Conservation (phyloP, 2,888 invertebrate species). For the Camptogramma bilineatum region DNA sequence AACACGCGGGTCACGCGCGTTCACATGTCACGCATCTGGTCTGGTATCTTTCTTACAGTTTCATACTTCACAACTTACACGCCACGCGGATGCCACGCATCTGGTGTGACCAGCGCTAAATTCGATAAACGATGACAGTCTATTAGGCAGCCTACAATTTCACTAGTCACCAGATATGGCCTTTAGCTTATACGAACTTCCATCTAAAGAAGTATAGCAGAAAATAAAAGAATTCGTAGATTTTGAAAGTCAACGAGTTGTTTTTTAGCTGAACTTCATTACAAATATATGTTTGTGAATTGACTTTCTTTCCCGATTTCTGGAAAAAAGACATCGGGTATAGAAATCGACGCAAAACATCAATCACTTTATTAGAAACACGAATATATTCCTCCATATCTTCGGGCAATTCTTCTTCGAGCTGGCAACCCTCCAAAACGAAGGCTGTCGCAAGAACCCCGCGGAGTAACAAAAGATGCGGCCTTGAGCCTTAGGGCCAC, state of each 20-base stretch:
- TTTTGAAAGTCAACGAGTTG: neutral
- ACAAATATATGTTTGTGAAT: neutral
- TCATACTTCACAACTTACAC: too few relatives aligned
- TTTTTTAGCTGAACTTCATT: neutral
- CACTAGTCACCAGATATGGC: too few relatives aligned
- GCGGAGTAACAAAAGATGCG: slow-evolving; percentile 5
- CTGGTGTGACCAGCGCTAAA: too few relatives aligned
- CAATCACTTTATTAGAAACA: slow-evolving; percentile 29
- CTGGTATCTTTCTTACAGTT: too few relatives aligned
- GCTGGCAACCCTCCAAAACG: slow-evolving; percentile 36
- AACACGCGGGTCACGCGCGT: too few relatives aligned
- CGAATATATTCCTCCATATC: slow-evolving; percentile 23
- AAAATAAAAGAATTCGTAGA: neutral
- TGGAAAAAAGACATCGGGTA: slow-evolving; percentile 18
- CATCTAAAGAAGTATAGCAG: too few relatives aligned
- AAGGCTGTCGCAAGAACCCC: slow-evolving; percentile 6
- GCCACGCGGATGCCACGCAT: too few relatives aligned
- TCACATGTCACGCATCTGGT: too few relatives aligned
- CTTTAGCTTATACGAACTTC: too few relatives aligned
- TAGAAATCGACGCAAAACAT: slow-evolving; percentile 21
- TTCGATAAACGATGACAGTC: too few relatives aligned
- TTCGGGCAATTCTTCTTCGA: slow-evolving; percentile 27
- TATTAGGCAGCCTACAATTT: too few relatives aligned
- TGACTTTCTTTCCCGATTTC: neutral
- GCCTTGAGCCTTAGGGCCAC: neutral